Evolutionary conservation across 2,797 vertebrate genomes (phyloP).

Genomic region (Sandelia bainsii): DNA sequence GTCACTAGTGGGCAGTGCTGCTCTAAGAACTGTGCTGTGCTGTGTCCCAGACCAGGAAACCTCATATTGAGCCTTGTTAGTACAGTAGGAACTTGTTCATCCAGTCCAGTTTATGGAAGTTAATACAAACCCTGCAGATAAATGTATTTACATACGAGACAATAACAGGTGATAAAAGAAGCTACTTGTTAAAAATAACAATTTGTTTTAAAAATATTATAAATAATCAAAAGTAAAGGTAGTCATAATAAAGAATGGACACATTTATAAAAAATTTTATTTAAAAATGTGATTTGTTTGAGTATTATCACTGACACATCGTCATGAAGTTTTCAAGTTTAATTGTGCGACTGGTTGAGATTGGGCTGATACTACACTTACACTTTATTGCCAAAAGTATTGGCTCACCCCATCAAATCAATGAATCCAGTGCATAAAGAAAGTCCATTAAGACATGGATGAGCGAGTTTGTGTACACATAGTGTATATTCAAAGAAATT

Average conservation of each 20-base stretch:
- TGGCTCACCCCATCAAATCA: no score
- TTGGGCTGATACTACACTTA: not conserved
- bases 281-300: not conserved
- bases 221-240: not conserved
- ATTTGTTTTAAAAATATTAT: not conserved
- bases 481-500: no score
- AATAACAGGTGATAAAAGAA: not conserved
- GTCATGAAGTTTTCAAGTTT: not conserved
- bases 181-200: not conserved
- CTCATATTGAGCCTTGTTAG: not conserved
- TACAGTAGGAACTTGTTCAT: not conserved
- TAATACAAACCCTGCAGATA: not conserved
- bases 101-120: not conserved
- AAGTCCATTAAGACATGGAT: no score
- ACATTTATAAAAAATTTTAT: not conserved
- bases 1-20: slow-evolving; percentile 74
- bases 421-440: no score
- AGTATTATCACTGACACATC: not conserved
- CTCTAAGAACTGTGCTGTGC: slow-evolving; percentile 13
- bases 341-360: not conserved
- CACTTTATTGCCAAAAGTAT: no score
- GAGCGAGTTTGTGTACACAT: no score
- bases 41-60: not conserved
- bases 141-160: not conserved
- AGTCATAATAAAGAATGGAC: not conserved